Evolutionary conservation across 2,797 vertebrate genomes (phyloP), one percentile per base, ranked within the genome.

Genomic region (Anas bernieri): DNA sequence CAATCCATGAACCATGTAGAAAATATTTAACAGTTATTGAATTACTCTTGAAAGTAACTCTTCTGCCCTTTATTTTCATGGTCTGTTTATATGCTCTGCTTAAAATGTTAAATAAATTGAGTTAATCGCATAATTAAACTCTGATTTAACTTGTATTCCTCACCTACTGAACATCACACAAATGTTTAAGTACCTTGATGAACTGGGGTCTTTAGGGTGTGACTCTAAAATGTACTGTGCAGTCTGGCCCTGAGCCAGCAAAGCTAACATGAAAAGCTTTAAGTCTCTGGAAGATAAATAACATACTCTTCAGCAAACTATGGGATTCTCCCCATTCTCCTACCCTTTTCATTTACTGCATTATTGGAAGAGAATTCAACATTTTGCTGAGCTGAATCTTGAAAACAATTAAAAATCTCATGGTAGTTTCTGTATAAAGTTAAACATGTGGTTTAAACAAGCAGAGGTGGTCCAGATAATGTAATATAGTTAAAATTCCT

Each of bases 11-110:
- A 76, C 75, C 89, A 84, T 91, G 86, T 41, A 89, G 92, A 91
- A 95, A 89, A 92, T 93, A 94, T 93, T 93, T 85, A 95, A 96
- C 91, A 88, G 59, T 78, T 93, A 95, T 88, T 93, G 83, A 96
- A 85, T 92, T 92, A 89, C 93, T 86, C 78, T 93, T 93, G 87
- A 96, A 92, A 96, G 86, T 58, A 96, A 87, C 58, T 78, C 73
- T 56, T 63, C 85, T 25, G 3, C 54, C 50, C 80, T 96, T 94
- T 94, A 87, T 96, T 97, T 94, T 87, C 79, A 80, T 39, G 79
- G 69, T 35, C 43, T 94, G 50, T 93, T 95, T 84, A 91, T 86
- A 84, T 84, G 48, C 63, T 92, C 45, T 85, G 35, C 37, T 92
- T 89, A 70, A 66, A 92, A 46, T 88, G 83, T 74, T 92, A 94